Evolutionary conservation across 30 jellyfish, hydroid and myxozoan genomes (phyloP).

Genomic region (Clytia hemisphaerica): DNA sequence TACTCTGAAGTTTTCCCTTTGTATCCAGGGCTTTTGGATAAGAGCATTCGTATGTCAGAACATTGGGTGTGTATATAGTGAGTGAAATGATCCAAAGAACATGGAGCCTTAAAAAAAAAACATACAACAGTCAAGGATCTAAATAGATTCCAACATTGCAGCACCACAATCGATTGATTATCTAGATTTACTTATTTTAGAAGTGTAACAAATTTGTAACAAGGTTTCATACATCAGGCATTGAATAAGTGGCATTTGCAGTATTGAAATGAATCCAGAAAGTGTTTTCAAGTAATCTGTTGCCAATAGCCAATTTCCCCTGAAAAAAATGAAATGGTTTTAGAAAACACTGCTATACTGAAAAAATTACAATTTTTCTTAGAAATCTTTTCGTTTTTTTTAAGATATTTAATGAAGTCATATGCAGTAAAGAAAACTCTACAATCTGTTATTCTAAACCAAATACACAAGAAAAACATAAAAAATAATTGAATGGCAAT

Average conservation of each 20-base stretch:
- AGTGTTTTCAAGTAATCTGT: constrained; percentile 79
- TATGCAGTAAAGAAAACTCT: no score
- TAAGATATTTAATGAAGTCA: no score
- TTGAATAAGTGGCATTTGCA: constrained; percentile 67
- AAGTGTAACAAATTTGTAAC: not conserved
- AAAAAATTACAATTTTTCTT: no score
- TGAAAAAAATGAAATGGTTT: not conserved
- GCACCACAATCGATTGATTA: not conserved
- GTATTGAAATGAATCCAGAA: constrained; percentile 87
- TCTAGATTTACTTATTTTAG: not conserved
- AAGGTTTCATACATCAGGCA: constrained; percentile 35
- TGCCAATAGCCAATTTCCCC: constrained; percentile 94
- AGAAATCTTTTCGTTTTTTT: no score
- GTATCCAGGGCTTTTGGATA: constrained; percentile 80
- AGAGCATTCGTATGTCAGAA: constrained; percentile 76
- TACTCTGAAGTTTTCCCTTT: constrained; percentile 68
- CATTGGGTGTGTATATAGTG: constrained; percentile 69
- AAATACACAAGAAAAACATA: no score
- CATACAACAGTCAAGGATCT: not conserved
- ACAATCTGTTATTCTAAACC: no score
- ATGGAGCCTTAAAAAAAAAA: constrained; percentile 47
- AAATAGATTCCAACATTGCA: not conserved
- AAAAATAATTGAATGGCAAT: no score
- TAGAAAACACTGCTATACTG: no score
- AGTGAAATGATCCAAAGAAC: constrained; percentile 61